Conservation (phyloP, 2,888 invertebrate species). For the Lasius fuliginosus region DNA sequence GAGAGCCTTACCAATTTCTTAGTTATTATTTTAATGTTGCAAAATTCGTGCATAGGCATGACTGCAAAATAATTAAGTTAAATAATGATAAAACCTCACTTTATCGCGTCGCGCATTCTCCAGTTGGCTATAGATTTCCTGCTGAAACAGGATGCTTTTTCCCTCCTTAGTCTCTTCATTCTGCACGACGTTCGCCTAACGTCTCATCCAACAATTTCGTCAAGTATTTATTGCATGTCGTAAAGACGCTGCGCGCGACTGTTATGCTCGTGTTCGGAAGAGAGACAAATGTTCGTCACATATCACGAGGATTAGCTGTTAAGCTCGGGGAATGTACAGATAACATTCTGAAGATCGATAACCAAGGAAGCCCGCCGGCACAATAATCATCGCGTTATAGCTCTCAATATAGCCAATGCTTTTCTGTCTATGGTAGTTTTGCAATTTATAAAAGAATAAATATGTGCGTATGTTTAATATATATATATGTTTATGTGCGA, state of each 20-base stretch:
- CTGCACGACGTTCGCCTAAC: constrained; percentile 31
- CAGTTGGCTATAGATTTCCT: background rate
- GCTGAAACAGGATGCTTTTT: constrained; percentile 32
- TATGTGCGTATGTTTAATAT: background rate
- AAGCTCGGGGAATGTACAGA: constrained; percentile 76
- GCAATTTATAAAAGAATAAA: constrained; percentile 6
- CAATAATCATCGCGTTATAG: constrained; percentile 64
- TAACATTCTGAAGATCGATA: constrained; percentile 81
- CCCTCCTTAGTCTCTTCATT: constrained; percentile 10
- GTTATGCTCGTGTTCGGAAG: constrained; percentile 80
- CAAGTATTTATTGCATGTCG: constrained; percentile 77
- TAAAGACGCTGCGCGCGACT: constrained; percentile 73
- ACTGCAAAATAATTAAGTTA: background rate
- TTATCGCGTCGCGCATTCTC: background rate
- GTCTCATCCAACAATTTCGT: constrained; percentile 74
- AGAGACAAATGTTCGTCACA: constrained; percentile 84
- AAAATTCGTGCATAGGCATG: background rate
- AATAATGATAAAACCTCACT: background rate
- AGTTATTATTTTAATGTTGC: background rate
- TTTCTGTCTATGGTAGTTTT: constrained; percentile 1
- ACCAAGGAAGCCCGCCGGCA: constrained; percentile 52
- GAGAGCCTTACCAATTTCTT: too few relatives aligned
- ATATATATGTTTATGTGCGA: background rate
- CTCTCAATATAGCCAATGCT: constrained; percentile 27
- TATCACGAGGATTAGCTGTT: constrained; percentile 81